Base-by-base conservation (phyloP, 2,888 invertebrate species). In the Argynnis bischoffii region DNA sequence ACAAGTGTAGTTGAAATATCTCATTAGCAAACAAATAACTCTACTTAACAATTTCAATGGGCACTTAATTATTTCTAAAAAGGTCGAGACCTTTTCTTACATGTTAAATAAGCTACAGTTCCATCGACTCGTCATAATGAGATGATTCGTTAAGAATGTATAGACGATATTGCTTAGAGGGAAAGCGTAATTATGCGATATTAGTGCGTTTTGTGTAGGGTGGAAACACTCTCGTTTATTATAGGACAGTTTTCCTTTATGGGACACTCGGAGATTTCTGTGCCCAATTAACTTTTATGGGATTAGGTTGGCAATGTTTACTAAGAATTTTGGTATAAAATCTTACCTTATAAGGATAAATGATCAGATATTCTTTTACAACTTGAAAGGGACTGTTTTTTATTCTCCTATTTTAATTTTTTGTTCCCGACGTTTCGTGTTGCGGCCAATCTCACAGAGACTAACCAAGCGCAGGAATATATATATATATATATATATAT, bases 91-190 rank as follows among this genome's bases (percentile, higher is more conserved):
- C 48, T 57, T 57, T 18, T 3, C 48, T 46, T 35, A 14, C 41
- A 57, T 46, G 60, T 51, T 60, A 51, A 55, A 18, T 56, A 31
- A 47, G 55, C 51, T 14, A 51, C 46, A 41, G 26, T 26, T 26
- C 35, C 11, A 41, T 65, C 65, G 50, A 46, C 18, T 13, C 21
- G 41, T 56, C 56, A 65, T 60, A 61, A 69, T 61, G 56, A 65
- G 16, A 65, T 56, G 55, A 53, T 61, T 69, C 35, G n/a, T 63
- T 55, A 21, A 67, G 50, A 21, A 50, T 50, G 41, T 51, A 55
- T 56, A 46, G 61, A 67, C 60, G 35, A 26, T 48, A 59, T 47
- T 50, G 51, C 60, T 50, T 50, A 15, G 57, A 48, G n/a, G 26
- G 13, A 21, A 13, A 48, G n/a, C n/a, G 13, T 26, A 21, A 59